Base-by-base conservation (phyloP, 2,113 vertebrate genomes). In the Aptenodytes patagonicus region DNA sequence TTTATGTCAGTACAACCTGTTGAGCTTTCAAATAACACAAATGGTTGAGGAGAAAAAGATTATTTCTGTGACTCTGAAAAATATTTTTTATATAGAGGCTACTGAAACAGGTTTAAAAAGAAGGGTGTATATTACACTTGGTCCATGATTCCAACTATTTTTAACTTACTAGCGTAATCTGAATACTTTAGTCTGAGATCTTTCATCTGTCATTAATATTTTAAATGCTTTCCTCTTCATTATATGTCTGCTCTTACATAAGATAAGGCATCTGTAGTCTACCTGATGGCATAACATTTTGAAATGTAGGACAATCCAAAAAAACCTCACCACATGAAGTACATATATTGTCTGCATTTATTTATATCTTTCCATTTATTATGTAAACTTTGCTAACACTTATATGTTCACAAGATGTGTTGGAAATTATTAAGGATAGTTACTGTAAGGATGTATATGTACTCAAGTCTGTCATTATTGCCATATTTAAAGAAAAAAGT, bases 321-420 rank as follows among this genome's bases (percentile, higher is more conserved):
- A 75, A 4, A 0, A 1, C 2, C 1, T 6, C 14, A 46, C 22
- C 19, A 32, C 7, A 25, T 0, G 3, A 81, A 81, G 4, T 36
- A 6, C 8, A 21, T 17, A 1, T 44, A 11, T 29, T 31, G 4
- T 18, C 28, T n/a, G 4, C 36, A 28, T 70, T 25, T 52, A n/a
- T 54, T 58, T 40, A 8, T 31, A 24, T 20, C 13, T 78, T 80
- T 54, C 21, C 4, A 11, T 52, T 80, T 86, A 13, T 54, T 54
- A 17, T 11, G 17, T 77, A 29, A 72, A 65, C 18, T 68, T 86
- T 61, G 9, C 16, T 79, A n/a, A 66, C 22, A 40, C 3, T 51
- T 12, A 7, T 2, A 10, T 10, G 6, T 60, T 72, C 72, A 57
- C 4, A 44, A n/a, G 7, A 0, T 47, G 1, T 70, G 4, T 22